A percentile compares a stretch with the other conserved stretches of the same genome.
phyloP scores from a whole-genome alignment of 2,113 vertebrate species.

The Chloropsis cyanopogon region DNA sequence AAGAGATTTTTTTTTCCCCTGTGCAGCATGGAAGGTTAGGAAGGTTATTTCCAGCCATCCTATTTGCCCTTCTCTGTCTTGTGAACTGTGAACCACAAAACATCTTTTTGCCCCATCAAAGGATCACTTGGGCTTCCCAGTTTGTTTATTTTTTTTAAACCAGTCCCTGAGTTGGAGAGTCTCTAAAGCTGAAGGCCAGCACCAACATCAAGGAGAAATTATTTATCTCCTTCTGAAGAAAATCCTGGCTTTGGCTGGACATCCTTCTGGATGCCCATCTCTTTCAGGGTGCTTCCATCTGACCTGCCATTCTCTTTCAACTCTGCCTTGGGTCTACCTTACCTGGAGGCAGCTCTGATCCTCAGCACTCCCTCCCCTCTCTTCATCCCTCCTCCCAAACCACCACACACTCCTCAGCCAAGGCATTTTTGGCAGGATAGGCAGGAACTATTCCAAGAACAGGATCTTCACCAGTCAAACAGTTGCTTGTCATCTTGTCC shows the following conservation, averaged over 20 bases:
- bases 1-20: background rate
- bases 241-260: background rate
- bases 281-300: constrained; percentile 21
- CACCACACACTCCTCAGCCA: constrained; percentile 21
- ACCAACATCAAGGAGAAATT: background rate
- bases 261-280: background rate
- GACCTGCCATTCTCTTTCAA: background rate
- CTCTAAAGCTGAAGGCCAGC: background rate
- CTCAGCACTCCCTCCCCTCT: background rate
- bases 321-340: background rate
- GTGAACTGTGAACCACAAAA: background rate
- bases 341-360: constrained; percentile 22
- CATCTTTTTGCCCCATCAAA: background rate
- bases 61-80: background rate
- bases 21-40: background rate
- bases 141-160: background rate
- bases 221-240: background rate
- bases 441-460: constrained; percentile 51
- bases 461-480: constrained; percentile 40
- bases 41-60: background rate
- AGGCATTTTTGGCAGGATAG: constrained; percentile 43
- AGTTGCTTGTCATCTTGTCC: constrained; percentile 41
- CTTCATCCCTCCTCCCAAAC: constrained; percentile 11
- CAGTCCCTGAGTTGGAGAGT: background rate
- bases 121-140: background rate